phyloP scores from a whole-genome alignment of 1,140 invertebrate species.

The Camponotus vicinus region DNA sequence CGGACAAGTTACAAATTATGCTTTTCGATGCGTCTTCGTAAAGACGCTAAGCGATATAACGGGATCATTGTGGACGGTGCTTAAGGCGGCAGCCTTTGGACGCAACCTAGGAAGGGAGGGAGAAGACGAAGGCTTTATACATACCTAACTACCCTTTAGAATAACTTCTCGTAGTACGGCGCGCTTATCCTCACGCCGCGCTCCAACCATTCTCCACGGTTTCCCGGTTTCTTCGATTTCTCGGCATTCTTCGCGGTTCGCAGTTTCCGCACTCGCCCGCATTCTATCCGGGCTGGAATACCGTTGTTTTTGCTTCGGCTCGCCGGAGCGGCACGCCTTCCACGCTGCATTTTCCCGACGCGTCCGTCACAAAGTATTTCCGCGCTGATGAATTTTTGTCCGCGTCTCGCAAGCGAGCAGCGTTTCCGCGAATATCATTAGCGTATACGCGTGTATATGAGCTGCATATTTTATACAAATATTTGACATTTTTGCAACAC shows the following conservation, averaged over 20 bases:
- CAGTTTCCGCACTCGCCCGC: constrained; percentile 32
- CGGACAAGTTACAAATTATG: neutral
- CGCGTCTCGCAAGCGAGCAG: neutral
- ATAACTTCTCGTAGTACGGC: constrained; percentile 48
- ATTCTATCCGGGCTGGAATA: constrained; percentile 34
- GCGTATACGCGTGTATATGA: neutral
- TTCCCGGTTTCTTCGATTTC: constrained; percentile 61
- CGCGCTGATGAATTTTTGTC: constrained; percentile 42
- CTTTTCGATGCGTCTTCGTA: constrained; percentile 33
- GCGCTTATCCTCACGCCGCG: constrained; percentile 47
- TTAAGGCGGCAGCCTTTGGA: constrained; percentile 46
- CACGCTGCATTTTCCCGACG: constrained; percentile 36
- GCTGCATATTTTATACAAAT: neutral
- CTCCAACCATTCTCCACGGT: constrained; percentile 54
- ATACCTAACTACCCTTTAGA: constrained; percentile 56
- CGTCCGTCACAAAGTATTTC: constrained; percentile 53
- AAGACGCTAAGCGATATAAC: neutral
- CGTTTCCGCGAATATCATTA: constrained; percentile 20
- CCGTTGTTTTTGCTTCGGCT: constrained; percentile 56
- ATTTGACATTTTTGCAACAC: neutral
- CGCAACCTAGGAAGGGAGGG: no score
- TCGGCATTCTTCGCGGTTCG: constrained; percentile 54
- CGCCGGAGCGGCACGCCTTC: constrained; percentile 47
- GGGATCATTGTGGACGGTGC: constrained; percentile 46
- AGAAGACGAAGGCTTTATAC: constrained; percentile 59